These are phyloP conservation scores for Strongylocentrotus purpuratus DNA, from an alignment of 35 echinoderm and acorn worm genomes.

Conservation along the genomic window DNA sequence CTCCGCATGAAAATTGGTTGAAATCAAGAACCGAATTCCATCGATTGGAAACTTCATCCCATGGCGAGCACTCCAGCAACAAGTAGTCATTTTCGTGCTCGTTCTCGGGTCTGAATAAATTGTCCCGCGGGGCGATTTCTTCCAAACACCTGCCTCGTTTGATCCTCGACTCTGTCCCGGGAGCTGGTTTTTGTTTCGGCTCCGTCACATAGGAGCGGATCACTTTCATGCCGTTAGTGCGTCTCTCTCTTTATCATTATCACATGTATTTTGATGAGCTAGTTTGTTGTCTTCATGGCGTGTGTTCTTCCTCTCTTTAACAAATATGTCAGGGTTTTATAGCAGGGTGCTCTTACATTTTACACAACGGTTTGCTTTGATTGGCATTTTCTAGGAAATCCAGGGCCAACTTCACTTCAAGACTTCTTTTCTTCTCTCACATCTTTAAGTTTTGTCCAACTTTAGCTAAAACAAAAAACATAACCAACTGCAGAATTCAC, in stretches of 20 bases:
- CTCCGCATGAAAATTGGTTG: constrained; percentile 36
- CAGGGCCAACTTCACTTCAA: neutral
- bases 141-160: constrained; percentile 54
- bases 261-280: constrained; percentile 27
- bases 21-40: constrained; percentile 41
- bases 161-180: constrained; percentile 40
- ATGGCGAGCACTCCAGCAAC: constrained; percentile 42
- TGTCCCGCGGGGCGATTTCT: constrained; percentile 51
- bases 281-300: constrained; percentile 5
- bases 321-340: constrained; percentile 3
- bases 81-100: constrained; percentile 49
- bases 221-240: constrained; percentile 2
- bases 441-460: neutral
- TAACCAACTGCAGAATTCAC: no score
- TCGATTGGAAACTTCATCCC: constrained; percentile 38
- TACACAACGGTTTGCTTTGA: neutral
- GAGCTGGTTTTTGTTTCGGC: constrained; percentile 25
- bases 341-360: neutral
- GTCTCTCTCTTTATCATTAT: neutral
- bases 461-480: neutral
- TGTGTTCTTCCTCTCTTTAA: constrained; percentile 17
- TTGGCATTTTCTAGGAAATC: constrained; percentile 1
- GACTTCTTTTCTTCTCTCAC: neutral
- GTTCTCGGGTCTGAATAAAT: constrained; percentile 40
- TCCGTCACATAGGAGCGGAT: constrained; percentile 16